phyloP scores from a whole-genome alignment of 2,888 invertebrate species.

The Bellardia pandia region DNA sequence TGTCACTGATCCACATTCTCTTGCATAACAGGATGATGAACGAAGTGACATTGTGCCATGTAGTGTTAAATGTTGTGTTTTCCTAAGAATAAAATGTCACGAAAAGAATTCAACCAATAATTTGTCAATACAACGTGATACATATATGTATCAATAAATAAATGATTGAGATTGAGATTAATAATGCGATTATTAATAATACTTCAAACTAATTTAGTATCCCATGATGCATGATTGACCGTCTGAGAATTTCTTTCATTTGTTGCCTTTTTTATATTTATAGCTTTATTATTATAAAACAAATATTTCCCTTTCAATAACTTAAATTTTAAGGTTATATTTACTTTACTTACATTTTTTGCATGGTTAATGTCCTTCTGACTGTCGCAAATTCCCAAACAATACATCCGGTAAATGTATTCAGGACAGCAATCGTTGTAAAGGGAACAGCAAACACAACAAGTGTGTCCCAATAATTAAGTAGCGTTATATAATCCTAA shows the following conservation, averaged over 20 bases:
- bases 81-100: constrained; percentile 24
- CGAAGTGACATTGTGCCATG: constrained; percentile 56
- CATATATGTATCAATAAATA: too few relatives aligned
- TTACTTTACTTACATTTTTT: constrained; percentile 75
- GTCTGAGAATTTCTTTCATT: too few relatives aligned
- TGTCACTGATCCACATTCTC: background rate
- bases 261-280: too few relatives aligned
- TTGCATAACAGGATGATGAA: constrained; percentile 31
- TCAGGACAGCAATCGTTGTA: constrained; percentile 88
- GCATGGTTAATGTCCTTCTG: constrained; percentile 83
- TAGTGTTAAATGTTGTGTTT: constrained; percentile 62
- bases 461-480: constrained; percentile 89
- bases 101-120: too few relatives aligned
- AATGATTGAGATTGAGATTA: too few relatives aligned
- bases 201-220: too few relatives aligned
- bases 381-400: constrained; percentile 87
- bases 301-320: too few relatives aligned
- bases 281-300: too few relatives aligned
- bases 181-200: too few relatives aligned
- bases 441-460: constrained; percentile 91
- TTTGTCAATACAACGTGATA: too few relatives aligned
- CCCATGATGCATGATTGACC: too few relatives aligned
- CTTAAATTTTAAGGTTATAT: too few relatives aligned
- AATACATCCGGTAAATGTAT: constrained; percentile 88
- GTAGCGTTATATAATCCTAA: constrained; percentile 86